phyloP scores from a whole-genome alignment of 2,113 vertebrate genomes.

The Phoenicopterus ruber region DNA sequence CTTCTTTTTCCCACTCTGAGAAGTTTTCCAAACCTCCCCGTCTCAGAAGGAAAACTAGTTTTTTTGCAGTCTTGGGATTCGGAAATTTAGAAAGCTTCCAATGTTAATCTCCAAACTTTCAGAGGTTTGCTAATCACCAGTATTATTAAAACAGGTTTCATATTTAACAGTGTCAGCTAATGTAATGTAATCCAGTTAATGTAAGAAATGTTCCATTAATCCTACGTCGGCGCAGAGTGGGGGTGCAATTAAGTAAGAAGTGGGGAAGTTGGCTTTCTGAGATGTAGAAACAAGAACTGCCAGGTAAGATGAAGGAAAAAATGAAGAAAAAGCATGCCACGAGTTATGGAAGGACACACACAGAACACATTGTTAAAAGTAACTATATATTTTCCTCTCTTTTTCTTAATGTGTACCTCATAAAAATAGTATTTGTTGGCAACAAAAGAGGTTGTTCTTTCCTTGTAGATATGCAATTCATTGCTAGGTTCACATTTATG shows the following conservation, averaged over 20 bases:
- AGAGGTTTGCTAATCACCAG: neutral
- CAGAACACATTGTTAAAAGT: neutral
- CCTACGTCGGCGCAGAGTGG: neutral
- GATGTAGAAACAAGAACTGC: neutral
- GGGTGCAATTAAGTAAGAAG: neutral
- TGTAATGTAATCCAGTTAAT: constrained; percentile 47
- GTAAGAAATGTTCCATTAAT: constrained; percentile 13
- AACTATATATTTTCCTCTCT: neutral
- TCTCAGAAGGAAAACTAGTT: neutral
- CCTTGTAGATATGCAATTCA: constrained; percentile 25
- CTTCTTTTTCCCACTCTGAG: neutral
- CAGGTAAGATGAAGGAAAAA: neutral
- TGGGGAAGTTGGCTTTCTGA: neutral
- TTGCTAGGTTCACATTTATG: constrained; percentile 51
- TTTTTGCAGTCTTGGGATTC: neutral
- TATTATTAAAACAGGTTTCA: constrained; percentile 33
- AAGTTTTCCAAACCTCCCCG: neutral
- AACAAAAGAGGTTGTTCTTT: constrained; percentile 34
- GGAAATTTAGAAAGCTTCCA: constrained; percentile 34
- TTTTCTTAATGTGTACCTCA: constrained; percentile 39
- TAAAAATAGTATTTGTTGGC: constrained; percentile 63
- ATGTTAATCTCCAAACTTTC: constrained; percentile 11
- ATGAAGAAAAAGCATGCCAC: neutral
- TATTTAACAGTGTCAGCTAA: constrained; percentile 41
- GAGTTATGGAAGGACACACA: constrained; percentile 15